Base-by-base conservation (phyloP, 2,888 invertebrate genomes). In the Tiphia femorata region DNA sequence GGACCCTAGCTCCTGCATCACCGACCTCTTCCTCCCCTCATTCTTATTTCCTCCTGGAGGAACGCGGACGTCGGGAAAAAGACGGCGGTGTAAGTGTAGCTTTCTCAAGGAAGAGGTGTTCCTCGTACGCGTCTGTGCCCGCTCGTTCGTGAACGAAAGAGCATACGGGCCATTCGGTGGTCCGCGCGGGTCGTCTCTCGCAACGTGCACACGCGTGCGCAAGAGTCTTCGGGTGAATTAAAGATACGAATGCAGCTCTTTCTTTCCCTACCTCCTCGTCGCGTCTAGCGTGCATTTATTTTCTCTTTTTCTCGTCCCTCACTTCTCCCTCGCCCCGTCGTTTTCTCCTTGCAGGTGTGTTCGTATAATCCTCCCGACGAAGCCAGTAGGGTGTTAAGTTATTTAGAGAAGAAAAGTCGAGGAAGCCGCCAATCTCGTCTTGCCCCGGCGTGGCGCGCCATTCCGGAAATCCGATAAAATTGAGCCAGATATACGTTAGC, bases 31-130 rank as follows among this genome's bases (percentile, higher is more conserved):
- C 17, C 20, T 29, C 23, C 61, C 49, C 48, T 66, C 57, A 57
- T 58, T 49, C 54, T 52, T 48, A 50, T 52, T 57, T 59, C 47
- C 54, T 33, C 40, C 50, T 19, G 50, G 55, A 57, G 25, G 33
- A 47, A 7, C 14, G 47, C 21, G 35, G 42, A 57, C 33, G 46
- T 30, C 40, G 41, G 30, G 49, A 53, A 42, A n/a, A 48, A 51
- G 53, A 49, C 48, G 43, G 25, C 38, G 57, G n/a, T n/a, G n/a
- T 42, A 40, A 47, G 55, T 50, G 21, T 50, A 53, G 42, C 53
- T 53, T 56, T n/a, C 40, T 17, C 44, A n/a, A 30, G 37, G 43
- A 42, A 56, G 46, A 65, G 51, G 46, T 47, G 56, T 33, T 42
- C 41, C 33, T 38, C 27, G 10, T 16, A 30, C 12, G 10, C 33